A percentile compares a stretch with the other conserved stretches of the same genome.
Conservation (phyloP, 30 jellyfish, hydroid and myxozoan genomes). For the Hydractinia echinata region DNA sequence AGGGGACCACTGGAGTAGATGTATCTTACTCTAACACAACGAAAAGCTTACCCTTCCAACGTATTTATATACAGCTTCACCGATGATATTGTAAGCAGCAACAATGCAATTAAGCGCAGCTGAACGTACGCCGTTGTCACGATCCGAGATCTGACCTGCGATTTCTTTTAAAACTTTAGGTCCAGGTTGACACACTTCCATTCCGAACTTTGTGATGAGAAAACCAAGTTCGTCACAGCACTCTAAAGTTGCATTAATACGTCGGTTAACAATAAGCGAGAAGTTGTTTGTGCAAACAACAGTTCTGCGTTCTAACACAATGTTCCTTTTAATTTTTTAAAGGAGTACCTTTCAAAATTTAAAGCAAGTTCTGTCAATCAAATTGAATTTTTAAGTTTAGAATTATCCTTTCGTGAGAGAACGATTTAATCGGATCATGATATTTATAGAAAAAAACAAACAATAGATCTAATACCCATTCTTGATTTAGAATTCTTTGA, state of each 20-base stretch:
- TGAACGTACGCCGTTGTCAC: conserved; percentile 97
- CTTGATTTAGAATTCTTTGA: conserved; percentile 86
- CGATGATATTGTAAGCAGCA: conserved; percentile 77
- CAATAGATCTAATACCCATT: conserved; percentile 51
- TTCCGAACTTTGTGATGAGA: conserved; percentile 60
- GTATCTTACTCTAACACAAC: no score
- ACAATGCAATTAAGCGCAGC: conserved; percentile 88
- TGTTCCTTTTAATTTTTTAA: no score
- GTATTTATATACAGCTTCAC: conserved; percentile 72
- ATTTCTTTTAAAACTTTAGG: conserved; percentile 81
- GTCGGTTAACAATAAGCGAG: no score
- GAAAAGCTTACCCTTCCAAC: conserved; percentile 72
- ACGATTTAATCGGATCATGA: not conserved
- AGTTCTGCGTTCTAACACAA: no score
- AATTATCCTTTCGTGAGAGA: not conserved
- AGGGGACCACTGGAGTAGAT: no score
- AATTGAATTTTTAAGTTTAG: not conserved
- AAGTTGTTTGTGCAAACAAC: no score
- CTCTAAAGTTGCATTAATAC: conserved; percentile 32
- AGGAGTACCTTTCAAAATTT: no score
- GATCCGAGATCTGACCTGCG: conserved; percentile 88
- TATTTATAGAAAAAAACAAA: not conserved
- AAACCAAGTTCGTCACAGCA: conserved; percentile 81
- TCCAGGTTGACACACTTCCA: conserved; percentile 88
- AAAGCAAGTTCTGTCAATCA: no score